Evolutionary conservation across 1,140 invertebrate genomes (phyloP).

Genomic region (Nasonia vitripennis): DNA sequence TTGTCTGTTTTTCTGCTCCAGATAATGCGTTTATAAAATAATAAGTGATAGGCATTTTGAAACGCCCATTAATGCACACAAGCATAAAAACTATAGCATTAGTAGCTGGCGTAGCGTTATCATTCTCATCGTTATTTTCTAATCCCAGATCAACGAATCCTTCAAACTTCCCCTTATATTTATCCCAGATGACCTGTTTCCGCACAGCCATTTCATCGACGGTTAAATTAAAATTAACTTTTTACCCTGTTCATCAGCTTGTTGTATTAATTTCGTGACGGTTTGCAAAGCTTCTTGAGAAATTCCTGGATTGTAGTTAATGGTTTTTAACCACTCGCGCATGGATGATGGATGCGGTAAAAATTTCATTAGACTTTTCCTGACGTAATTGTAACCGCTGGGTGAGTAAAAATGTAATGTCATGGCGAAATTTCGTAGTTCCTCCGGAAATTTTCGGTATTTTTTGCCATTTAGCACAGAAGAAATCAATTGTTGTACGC

Average conservation of each 20-base stretch:
- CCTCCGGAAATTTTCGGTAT: no score
- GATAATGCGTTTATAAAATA: constrained; percentile 10
- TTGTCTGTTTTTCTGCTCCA: neutral
- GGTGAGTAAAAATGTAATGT: neutral
- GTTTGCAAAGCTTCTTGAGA: neutral
- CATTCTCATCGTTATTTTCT: neutral
- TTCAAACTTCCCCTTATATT: neutral
- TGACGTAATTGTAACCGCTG: neutral
- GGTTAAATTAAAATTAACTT: neutral
- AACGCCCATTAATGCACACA: neutral
- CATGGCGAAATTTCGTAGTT: no score
- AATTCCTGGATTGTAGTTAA: constrained; percentile 4
- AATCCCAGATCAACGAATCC: constrained; percentile 4
- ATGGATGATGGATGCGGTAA: neutral
- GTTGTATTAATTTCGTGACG: neutral
- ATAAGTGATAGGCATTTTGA: neutral
- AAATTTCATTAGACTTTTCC: neutral
- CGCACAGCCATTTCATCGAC: neutral
- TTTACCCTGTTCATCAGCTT: neutral
- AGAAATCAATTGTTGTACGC: no score
- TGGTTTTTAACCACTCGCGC: neutral
- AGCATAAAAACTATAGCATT: constrained; percentile 25
- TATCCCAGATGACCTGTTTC: neutral
- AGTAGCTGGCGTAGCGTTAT: neutral
- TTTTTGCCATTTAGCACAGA: no score